A percentile compares a stretch with the other conserved stretches of the same genome.
phyloP scores from a whole-genome alignment of 2,888 invertebrate genomes.

The Tenodera sinensis region DNA sequence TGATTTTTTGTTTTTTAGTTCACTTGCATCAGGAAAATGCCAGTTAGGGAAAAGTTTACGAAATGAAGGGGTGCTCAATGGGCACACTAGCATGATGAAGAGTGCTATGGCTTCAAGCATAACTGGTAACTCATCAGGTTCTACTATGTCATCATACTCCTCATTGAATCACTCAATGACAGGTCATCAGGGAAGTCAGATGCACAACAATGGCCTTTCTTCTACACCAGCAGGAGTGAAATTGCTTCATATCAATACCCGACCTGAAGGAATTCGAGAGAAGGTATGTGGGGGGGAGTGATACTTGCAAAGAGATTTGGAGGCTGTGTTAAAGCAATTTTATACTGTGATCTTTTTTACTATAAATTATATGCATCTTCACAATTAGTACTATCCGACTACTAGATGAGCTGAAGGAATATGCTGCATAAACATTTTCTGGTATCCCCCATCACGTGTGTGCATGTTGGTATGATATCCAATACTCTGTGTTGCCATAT shows the following conservation, averaged over 20 bases:
- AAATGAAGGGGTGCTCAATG: constrained; percentile 20
- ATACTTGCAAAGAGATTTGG: too few species aligned
- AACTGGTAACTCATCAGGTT: neutral
- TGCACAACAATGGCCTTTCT: constrained; percentile 2
- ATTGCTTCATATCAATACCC: constrained; percentile 15
- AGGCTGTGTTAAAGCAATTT: too few species aligned
- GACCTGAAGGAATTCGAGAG: neutral
- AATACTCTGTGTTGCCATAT: too few species aligned
- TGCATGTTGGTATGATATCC: too few species aligned
- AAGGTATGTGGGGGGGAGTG: neutral
- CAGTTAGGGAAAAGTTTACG: constrained; percentile 17
- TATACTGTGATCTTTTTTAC: too few species aligned
- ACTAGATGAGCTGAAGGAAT: too few species aligned
- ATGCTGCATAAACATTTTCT: too few species aligned
- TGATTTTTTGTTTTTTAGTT: neutral
- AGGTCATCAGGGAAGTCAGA: neutral
- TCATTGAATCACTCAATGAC: neutral
- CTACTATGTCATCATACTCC: neutral
- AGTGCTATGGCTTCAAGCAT: neutral
- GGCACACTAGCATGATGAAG: constrained; percentile 21
- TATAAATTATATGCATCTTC: too few species aligned
- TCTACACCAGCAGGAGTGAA: constrained; percentile 24
- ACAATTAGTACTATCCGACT: too few species aligned
- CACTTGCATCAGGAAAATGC: constrained; percentile 25
- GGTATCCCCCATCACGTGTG: too few species aligned